Evolutionary conservation across 37 sponge, comb jelly and placozoan species (phyloP).

Genomic region (Mnemiopsis leidyi): DNA sequence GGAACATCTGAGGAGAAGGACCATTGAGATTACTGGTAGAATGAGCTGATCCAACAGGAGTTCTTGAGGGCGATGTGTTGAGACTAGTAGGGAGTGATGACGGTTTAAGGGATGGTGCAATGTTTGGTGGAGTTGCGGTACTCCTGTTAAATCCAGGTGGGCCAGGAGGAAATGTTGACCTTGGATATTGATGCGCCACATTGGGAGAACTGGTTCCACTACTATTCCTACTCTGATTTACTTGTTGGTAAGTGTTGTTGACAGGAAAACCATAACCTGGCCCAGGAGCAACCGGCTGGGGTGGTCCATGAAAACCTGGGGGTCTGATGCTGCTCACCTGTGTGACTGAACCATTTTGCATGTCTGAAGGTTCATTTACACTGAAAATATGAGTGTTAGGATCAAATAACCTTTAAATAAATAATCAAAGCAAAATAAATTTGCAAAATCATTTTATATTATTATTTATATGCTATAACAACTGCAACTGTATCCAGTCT

Average conservation of each 20-base stretch:
- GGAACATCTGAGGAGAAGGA: neutral
- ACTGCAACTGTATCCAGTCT: too few relatives aligned
- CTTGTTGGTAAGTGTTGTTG: neutral
- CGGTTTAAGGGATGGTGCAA: neutral
- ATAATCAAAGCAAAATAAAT: too few relatives aligned
- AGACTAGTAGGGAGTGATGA: conserved; percentile 15
- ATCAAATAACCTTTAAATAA: neutral
- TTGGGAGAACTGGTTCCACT: neutral
- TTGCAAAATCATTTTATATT: too few relatives aligned
- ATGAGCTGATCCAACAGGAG: neutral
- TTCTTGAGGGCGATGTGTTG: conserved; percentile 28
- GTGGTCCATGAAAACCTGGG: neutral
- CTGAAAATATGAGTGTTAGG: neutral
- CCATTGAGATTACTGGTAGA: neutral
- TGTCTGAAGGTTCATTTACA: neutral
- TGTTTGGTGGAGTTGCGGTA: neutral
- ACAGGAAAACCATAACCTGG: neutral
- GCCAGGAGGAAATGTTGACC: neutral
- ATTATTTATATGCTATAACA: too few relatives aligned
- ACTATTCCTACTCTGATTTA: neutral
- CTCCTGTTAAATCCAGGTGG: neutral
- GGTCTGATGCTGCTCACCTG: neutral
- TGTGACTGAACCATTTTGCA: neutral
- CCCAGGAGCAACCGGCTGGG: neutral
- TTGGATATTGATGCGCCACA: neutral